phyloP scores from a whole-genome alignment of 2,797 vertebrate genomes.

The Malurus leucopterus region DNA sequence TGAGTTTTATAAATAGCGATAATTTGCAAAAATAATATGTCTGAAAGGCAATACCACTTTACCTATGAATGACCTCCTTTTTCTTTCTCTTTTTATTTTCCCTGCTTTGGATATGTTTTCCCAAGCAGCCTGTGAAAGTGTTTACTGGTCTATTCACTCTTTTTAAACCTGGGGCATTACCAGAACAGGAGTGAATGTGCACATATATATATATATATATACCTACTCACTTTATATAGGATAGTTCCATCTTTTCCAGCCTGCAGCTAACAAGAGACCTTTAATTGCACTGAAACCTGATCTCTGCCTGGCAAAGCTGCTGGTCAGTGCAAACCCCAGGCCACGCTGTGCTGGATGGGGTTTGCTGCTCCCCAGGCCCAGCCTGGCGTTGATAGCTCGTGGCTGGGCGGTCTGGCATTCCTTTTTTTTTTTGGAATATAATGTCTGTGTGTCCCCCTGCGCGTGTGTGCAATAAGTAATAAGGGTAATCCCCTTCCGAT shows the following conservation, averaged over 20 bases:
- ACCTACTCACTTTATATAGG: neutral
- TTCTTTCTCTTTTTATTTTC: neutral
- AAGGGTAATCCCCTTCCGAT: conserved; percentile 60
- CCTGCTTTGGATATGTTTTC: neutral
- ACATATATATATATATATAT: neutral
- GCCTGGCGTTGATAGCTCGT: conserved; percentile 69
- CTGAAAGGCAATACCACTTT: conserved; percentile 39
- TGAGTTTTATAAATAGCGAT: conserved; percentile 48
- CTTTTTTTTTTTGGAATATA: neutral
- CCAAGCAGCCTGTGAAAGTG: neutral
- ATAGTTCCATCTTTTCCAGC: neutral
- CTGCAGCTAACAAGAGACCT: neutral
- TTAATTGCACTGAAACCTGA: neutral
- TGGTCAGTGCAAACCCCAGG: neutral
- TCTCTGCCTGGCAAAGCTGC: neutral
- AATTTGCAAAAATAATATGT: conserved; percentile 44
- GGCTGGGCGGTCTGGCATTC: conserved; percentile 33
- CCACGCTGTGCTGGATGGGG: neutral
- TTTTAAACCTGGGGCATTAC: neutral
- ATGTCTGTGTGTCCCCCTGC: neutral
- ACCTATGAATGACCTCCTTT: conserved; percentile 15
- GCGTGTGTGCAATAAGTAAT: neutral
- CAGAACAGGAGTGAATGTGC: neutral
- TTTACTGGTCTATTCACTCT: conserved; percentile 4
- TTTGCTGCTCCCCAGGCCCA: conserved; percentile 50